Base-by-base conservation (phyloP, 2,797 vertebrate species). In the Psittacula derbiana region DNA sequence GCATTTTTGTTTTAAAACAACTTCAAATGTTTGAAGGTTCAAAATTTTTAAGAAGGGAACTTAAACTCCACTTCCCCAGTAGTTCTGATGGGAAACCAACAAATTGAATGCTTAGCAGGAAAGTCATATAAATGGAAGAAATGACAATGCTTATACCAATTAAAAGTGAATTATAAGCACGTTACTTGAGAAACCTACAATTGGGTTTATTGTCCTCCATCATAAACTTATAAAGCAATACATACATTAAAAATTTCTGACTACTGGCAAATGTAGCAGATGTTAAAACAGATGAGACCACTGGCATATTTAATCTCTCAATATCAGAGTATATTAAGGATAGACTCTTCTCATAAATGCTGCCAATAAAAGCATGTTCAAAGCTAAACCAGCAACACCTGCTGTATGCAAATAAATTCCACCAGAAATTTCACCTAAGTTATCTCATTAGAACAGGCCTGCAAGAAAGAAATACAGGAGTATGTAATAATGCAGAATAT, bases 401-500 rank as follows among this genome's bases (percentile, higher is more conserved):
- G 80, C 47, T 86, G 38, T 50, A 80, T 13, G 82, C 57, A 95
- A 91, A 84, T 81, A 71, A 95, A 94, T 94, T 92, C 88, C 65
- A 93, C 53, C 49, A 93, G 74, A 93, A 92, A 81, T 44, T 79
- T 53, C 38, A 84, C 15, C 4, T 10, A 72, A 49, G 6, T 81
- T 86, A 86, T 36, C 81, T 88, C 20, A 72, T 58, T 69, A 79
- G 49, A 93, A 60, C 65, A 88, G 86, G 87, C 71, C 88, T n/a
- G 38, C 47, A 91, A 93, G 80, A 96, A 96, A 96, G 57, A 95
- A 96, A 95, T 75, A 96, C 43, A 95, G 62, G 49, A 95, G 16
- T 91, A 92, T 88, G 80, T 66, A 96, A 97, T 90, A 90, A 71
- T 44, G 44, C 44, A 95, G 88, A 95, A 96, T 80, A 97, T 38